Conservation (phyloP, 2,888 invertebrate species). For the Rhagonycha lutea region DNA sequence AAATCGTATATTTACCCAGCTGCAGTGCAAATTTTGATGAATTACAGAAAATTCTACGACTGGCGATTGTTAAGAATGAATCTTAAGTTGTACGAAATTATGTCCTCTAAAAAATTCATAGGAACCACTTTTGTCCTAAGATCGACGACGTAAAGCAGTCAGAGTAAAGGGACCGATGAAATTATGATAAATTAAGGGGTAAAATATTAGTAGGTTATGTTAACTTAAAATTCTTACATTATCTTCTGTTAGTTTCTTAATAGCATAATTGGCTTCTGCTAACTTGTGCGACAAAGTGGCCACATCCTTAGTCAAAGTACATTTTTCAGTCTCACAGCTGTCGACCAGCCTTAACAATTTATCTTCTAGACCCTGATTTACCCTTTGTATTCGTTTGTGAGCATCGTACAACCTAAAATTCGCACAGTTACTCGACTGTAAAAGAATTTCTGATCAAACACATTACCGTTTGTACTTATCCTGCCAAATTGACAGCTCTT, state of each 20-base stretch:
- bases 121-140: too few relatives aligned
- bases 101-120: too few relatives aligned
- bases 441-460: background rate
- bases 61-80: too few relatives aligned
- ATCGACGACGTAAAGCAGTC: too few relatives aligned
- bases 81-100: too few relatives aligned
- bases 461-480: slow-evolving; percentile 86
- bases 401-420: slow-evolving; percentile 82
- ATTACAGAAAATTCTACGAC: too few relatives aligned
- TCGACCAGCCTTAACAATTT: slow-evolving; percentile 91
- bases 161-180: too few relatives aligned
- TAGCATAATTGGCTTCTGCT: slow-evolving; percentile 83
- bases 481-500: slow-evolving; percentile 84
- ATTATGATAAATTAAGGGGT: too few relatives aligned
- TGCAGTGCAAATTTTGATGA: too few relatives aligned
- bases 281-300: slow-evolving; percentile 81
- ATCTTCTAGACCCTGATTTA: slow-evolving; percentile 94
- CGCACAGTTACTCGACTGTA: background rate
- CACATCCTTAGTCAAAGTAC: slow-evolving; percentile 83
- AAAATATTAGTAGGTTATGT: too few relatives aligned
- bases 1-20: too few relatives aligned
- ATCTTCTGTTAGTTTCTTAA: slow-evolving; percentile 81
- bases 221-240: slow-evolving; percentile 65
- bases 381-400: slow-evolving; percentile 89
- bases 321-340: slow-evolving; percentile 88